phyloP scores from a whole-genome alignment of 1,140 invertebrate genomes.

The Aphelenchoides avenae region DNA sequence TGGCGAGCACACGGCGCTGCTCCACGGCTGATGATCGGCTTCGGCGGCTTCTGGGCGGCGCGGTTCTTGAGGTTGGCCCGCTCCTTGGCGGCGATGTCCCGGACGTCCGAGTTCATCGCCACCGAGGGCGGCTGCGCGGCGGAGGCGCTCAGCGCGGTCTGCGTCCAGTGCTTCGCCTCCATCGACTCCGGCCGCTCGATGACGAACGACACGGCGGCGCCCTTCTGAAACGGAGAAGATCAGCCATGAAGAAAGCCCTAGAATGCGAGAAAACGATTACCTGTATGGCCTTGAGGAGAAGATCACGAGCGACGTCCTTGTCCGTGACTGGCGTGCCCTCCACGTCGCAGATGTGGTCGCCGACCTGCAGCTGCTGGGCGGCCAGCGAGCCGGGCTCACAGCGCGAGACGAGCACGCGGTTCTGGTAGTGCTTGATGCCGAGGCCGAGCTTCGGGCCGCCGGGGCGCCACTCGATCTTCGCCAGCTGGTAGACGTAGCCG shows the following conservation, averaged over 20 bases:
- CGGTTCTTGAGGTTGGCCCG: no score
- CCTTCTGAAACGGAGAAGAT: no score
- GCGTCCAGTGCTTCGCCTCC: background rate
- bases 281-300: constrained; percentile 34
- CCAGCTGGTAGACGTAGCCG: constrained; percentile 24
- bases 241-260: no score
- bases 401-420: constrained; percentile 36
- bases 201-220: constrained; percentile 12
- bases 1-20: no score
- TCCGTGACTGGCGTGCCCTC: constrained; percentile 47
- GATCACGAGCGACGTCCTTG: constrained; percentile 50
- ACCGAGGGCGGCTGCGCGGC: constrained; percentile 9
- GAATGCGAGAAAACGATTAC: constrained; percentile 11
- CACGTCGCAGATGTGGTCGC: constrained; percentile 51
- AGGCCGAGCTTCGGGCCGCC: constrained; percentile 49
- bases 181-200: constrained; percentile 5
- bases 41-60: no score
- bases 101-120: constrained; percentile 9
- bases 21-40: no score
- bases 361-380: constrained; percentile 27
- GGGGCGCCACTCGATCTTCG: constrained; percentile 43
- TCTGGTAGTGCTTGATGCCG: constrained; percentile 51
- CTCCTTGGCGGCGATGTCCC: constrained; percentile 7
- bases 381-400: constrained; percentile 35
- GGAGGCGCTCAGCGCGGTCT: constrained; percentile 7